These are phyloP conservation scores for Prenolepis imparis DNA, from an alignment of 2,888 invertebrate genomes.

Conservation along the genomic window DNA sequence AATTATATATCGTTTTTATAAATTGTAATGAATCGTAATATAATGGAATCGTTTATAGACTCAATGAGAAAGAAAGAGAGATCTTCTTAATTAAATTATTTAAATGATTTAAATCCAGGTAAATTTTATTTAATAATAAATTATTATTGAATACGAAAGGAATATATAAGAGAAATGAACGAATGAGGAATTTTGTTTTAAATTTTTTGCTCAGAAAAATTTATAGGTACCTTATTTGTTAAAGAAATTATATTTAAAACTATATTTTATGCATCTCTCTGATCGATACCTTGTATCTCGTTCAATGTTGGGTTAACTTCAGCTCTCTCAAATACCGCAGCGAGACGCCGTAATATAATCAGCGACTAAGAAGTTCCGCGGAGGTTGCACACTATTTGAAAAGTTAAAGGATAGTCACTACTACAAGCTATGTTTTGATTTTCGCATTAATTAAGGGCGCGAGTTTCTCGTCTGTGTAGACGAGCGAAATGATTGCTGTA, in stretches of 20 bases:
- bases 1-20: background rate
- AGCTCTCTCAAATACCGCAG: constrained; percentile 14
- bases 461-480: constrained; percentile 33
- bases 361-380: constrained; percentile 32
- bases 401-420: constrained; percentile 46
- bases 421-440: constrained; percentile 22
- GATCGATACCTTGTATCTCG: constrained; percentile 12
- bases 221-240: background rate
- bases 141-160: background rate
- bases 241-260: background rate
- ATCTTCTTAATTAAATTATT: background rate
- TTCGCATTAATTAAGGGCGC: constrained; percentile 52
- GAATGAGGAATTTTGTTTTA: background rate
- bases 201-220: background rate
- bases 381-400: constrained; percentile 47
- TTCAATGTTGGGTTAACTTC: constrained; percentile 18
- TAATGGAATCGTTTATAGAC: background rate
- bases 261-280: background rate
- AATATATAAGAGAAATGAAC: background rate
- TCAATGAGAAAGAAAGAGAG: background rate
- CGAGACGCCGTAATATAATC: constrained; percentile 48
- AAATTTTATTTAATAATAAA: background rate
- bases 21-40: constrained; percentile 9
- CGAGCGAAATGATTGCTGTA: constrained; percentile 32
- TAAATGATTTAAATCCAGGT: constrained; percentile 8